phyloP scores from a whole-genome alignment of 2,888 invertebrate genomes.

The Augiades crinisus region DNA sequence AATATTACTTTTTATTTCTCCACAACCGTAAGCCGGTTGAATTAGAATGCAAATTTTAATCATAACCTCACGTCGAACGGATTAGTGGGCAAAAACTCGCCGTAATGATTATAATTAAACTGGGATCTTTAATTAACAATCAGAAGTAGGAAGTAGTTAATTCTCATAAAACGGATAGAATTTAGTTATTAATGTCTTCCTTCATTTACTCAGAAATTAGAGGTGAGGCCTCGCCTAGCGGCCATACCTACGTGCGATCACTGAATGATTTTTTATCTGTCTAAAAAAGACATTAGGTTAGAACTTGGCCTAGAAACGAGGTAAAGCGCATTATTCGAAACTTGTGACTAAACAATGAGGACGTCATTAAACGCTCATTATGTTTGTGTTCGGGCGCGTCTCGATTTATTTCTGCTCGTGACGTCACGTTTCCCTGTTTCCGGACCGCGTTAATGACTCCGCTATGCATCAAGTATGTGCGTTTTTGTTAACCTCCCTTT shows the following conservation, averaged over 20 bases:
- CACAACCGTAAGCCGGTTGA: too few species aligned
- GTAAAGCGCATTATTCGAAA: constrained; percentile 11
- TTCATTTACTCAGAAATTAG: constrained; percentile 8
- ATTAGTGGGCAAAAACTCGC: too few species aligned
- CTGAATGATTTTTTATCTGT: neutral
- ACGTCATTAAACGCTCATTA: constrained; percentile 44
- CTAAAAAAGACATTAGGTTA: constrained; percentile 21
- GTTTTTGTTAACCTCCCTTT: neutral
- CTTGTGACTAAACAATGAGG: constrained; percentile 32
- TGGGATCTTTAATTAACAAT: too few species aligned
- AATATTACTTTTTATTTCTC: too few species aligned
- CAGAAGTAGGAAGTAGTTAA: neutral
- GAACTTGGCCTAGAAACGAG: constrained; percentile 29
- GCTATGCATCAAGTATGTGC: neutral
- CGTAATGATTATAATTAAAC: too few species aligned
- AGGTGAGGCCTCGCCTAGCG: neutral
- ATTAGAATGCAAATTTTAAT: too few species aligned
- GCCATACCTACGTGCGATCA: neutral
- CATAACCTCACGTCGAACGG: too few species aligned
- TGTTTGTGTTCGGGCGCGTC: constrained; percentile 40
- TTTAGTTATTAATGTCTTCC: constrained; percentile 13
- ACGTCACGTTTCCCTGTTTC: constrained; percentile 41
- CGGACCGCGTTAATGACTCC: constrained; percentile 29
- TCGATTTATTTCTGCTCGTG: constrained; percentile 46
- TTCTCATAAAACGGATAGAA: neutral